Evolutionary conservation across 1,140 invertebrate species (phyloP), one percentile per base, ranked within the genome.

Genomic region (Calycopis cecrops): DNA sequence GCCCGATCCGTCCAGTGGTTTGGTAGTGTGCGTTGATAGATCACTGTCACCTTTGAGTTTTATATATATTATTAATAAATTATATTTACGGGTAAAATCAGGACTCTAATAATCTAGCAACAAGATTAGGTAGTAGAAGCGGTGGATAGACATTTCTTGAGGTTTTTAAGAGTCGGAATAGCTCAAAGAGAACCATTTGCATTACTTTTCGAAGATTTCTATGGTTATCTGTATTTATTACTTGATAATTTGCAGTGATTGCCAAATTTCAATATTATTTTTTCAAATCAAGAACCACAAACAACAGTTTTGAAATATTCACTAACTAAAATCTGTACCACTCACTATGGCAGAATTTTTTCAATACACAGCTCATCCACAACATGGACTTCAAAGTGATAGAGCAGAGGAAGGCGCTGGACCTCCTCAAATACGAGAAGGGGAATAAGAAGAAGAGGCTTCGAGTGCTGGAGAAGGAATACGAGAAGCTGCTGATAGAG

Each of bases 381-480:
- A 89, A 91, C 54, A 75, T 94, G 18, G 92, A 94, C 64, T 88
- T 94, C n/a, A 92, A 94, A 82, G 91, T 94, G 37, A 93, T 93
- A 16, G 92, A 94, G 63, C 89, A 91, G 57, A 88, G 92, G 14
- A 95, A 95, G 73, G 91, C 93, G 61, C 76, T 94, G 37, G 94
- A 95, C 88, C 77, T 95, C 21, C 67, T 93, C n/a, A 90, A 90
- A 56, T 93, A 94, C 71, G 89, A 91, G 55, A 91, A 88, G 35
- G 90, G 90, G 63, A 90, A 91, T 79, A 89, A 90, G 54, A 90
- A 90, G 68, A 87, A 88, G 52, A 85, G 89, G 18, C 83, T 90
- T 11, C 84, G 79, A 53, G 76, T 89, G 8, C 57, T 92, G 33
- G 88, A 90, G 51, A 89, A 90, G 48, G 91, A 92, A 57, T 90